Conservation (phyloP, 2,113 vertebrate genomes). For the Campylorhamphus procurvoides region DNA sequence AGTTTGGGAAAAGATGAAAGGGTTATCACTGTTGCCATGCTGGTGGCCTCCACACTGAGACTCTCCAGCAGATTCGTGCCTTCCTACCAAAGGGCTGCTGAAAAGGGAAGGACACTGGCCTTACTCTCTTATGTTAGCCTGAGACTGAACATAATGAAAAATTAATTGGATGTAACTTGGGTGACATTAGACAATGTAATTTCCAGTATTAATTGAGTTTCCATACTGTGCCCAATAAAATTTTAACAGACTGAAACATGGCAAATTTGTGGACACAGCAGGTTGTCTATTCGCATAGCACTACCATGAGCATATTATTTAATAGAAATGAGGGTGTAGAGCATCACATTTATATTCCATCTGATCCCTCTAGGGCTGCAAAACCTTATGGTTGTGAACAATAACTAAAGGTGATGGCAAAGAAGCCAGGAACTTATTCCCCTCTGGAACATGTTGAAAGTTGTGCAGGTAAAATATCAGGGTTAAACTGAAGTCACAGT, state of each 20-base stretch:
- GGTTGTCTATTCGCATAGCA: conserved; percentile 38
- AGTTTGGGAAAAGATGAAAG: not conserved
- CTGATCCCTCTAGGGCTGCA: conserved; percentile 16
- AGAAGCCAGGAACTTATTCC: not conserved
- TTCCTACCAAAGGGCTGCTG: not conserved
- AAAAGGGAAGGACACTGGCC: not conserved
- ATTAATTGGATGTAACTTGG: conserved; percentile 33
- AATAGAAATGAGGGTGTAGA: not conserved
- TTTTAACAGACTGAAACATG: conserved; percentile 35
- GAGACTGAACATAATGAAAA: conserved; percentile 40
- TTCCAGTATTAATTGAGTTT: conserved; percentile 63
- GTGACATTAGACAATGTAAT: conserved; percentile 27
- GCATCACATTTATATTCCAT: not conserved
- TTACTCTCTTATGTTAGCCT: not conserved
- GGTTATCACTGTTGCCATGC: not conserved
- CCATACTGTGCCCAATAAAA: conserved; percentile 48
- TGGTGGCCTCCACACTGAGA: not conserved
- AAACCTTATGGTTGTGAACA: not conserved
- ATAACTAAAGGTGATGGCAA: conserved; percentile 22
- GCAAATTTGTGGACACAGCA: conserved; percentile 54
- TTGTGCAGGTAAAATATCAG: not conserved
- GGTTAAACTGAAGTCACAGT: not conserved
- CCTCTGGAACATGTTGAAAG: not conserved
- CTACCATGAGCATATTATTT: not conserved
- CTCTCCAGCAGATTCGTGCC: not conserved